Evolutionary conservation across 1,140 invertebrate genomes (phyloP).

Genomic region (Popillia japonica): DNA sequence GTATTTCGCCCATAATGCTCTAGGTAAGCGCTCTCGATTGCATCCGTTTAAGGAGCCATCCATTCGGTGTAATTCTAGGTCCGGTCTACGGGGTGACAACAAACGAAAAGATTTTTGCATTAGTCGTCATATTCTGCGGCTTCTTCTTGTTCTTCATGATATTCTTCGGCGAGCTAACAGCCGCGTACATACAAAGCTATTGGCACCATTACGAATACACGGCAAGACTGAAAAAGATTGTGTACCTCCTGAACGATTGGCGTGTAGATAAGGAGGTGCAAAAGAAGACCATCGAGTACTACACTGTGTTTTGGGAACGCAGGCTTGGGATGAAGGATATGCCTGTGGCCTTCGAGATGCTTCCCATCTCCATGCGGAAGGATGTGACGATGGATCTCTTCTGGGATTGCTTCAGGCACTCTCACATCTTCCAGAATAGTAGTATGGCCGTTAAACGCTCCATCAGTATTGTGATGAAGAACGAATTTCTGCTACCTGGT

Average conservation of each 20-base stretch:
- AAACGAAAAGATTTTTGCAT: not conserved
- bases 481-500: conserved; percentile 62
- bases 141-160: conserved; percentile 23
- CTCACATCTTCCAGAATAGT: conserved; percentile 43
- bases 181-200: not conserved
- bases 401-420: conserved; percentile 50
- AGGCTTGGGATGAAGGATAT: conserved; percentile 9
- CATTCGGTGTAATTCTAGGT: conserved; percentile 6
- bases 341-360: conserved; percentile 19
- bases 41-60: not conserved
- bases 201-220: conserved; percentile 18
- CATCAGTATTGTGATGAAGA: conserved; percentile 51
- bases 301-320: conserved; percentile 37
- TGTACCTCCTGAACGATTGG: conserved; percentile 29
- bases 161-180: conserved; percentile 35
- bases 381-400: conserved; percentile 36
- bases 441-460: conserved; percentile 40
- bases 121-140: not conserved
- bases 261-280: conserved; percentile 25
- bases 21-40: too few relatives aligned
- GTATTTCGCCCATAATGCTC: not conserved
- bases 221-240: not conserved
- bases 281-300: conserved; percentile 35
- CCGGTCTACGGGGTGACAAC: not conserved
- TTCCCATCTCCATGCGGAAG: conserved; percentile 36